Evolutionary conservation across 2,888 invertebrate species (phyloP).

Genomic region (Meandrusa payeni): DNA sequence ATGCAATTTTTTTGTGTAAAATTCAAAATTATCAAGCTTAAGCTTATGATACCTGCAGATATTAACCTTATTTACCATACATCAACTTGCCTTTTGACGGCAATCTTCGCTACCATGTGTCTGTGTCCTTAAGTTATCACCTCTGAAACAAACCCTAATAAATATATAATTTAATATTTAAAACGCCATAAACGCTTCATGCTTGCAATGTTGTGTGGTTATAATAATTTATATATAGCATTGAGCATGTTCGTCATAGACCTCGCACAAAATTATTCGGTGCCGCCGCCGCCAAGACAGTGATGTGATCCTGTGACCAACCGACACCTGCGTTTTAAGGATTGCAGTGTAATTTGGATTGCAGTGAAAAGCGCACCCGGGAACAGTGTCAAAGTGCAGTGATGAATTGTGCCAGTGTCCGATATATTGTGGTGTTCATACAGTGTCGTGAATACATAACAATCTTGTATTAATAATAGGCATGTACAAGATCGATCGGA

Average conservation of each 20-base stretch:
- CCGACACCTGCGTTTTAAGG: constrained; percentile 44
- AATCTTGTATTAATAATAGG: constrained; percentile 22
- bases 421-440: constrained; percentile 41
- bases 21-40: neutral
- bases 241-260: constrained; percentile 47
- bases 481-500: constrained; percentile 19
- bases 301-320: constrained; percentile 46
- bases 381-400: constrained; percentile 62
- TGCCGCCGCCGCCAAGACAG: constrained; percentile 66
- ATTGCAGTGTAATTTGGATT: constrained; percentile 78
- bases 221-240: constrained; percentile 30
- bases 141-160: constrained; percentile 8
- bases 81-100: constrained; percentile 38
- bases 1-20: no score
- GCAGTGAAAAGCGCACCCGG: constrained; percentile 68
- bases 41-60: constrained; percentile 27
- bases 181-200: constrained; percentile 31
- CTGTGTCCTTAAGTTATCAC: constrained; percentile 22
- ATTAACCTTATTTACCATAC: constrained; percentile 21
- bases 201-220: constrained; percentile 42
- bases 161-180: constrained; percentile 13
- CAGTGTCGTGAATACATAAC: constrained; percentile 57
- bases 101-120: constrained; percentile 32
- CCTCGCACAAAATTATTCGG: constrained; percentile 48
- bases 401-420: constrained; percentile 64